phyloP scores from a whole-genome alignment of 2,797 vertebrate genomes.

The Acrossocheilus wenchowensis region DNA sequence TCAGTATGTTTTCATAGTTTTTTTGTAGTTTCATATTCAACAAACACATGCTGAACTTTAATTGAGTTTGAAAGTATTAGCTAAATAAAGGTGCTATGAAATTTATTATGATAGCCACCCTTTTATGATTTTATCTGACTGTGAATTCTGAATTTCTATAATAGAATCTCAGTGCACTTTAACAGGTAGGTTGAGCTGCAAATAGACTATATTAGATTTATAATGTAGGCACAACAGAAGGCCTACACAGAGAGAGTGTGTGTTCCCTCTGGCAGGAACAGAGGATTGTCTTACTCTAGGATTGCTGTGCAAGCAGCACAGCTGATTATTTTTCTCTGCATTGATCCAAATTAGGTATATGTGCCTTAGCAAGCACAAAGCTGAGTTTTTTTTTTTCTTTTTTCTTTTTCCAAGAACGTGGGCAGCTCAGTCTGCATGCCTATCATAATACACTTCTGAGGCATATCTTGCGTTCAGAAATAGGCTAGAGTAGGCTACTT shows the following conservation, averaged over 20 bases:
- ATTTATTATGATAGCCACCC: not conserved
- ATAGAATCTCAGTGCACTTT: not conserved
- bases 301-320: slow-evolving; percentile 11
- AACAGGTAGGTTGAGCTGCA: slow-evolving; percentile 1
- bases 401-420: not conserved
- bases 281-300: not conserved
- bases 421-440: not conserved
- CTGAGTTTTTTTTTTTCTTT: not conserved
- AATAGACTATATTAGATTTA: not conserved
- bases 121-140: not conserved
- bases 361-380: slow-evolving; percentile 13
- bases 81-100: slow-evolving; percentile 1
- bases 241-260: not conserved
- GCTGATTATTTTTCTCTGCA: slow-evolving; percentile 15
- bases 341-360: slow-evolving; percentile 5
- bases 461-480: not conserved
- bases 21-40: not conserved
- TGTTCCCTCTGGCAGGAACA: slow-evolving; percentile 7
- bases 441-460: slow-evolving; percentile 22
- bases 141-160: not conserved
- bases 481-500: not conserved
- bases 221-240: slow-evolving; percentile 12
- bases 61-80: not conserved
- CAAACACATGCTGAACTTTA: not conserved
- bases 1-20: not conserved